Evolutionary conservation across 2,797 vertebrate species (phyloP), one percentile per base, ranked within the genome.

Genomic region (Luscinia megarhynchos): DNA sequence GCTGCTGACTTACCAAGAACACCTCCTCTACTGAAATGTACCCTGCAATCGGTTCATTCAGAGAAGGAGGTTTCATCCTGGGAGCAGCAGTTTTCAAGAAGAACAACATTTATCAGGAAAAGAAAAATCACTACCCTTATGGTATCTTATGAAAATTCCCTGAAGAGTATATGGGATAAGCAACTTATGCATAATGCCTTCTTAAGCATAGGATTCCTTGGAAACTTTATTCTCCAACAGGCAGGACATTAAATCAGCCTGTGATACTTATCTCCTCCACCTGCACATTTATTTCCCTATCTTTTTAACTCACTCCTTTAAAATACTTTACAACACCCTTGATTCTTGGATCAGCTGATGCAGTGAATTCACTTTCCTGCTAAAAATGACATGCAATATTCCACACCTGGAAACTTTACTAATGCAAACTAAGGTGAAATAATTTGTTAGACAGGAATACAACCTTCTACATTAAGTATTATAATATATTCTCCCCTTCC

Each of bases 1-100:
- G 84, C 82, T 96, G 81, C 83, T 89, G 92, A 27, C 73, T 93
- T 21, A 88, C 43, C 87, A 69, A 43, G 89, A 86, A 21, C 53
- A 62, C 57, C 66, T 84, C 70, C 61, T 80, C 51, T 21, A 30
- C 80, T 55, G 73, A 96, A 94, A 91, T 6, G 55, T 41, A 50
- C 58, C 64, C 81, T 84, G 54, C 1, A 20, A 93, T 67, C 1
- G 1, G 50, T 68, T 68, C 0, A 1, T 84, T 84, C 77, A 64
- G 58, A 73, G 30, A 15, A 84, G 48, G 26, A 36, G 30, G 58
- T 27, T 89, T 91, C 70, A 91, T 67, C 70, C 70, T 57, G 73
- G 63, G 61, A 90, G 51, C 2, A 83, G 30, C 53, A 89, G 55
- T 55, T 90, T 87, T 84, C 43, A 51, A 66, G 91, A 87, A 74